Conservation (phyloP, 2,113 vertebrate species). For the Neotoma lepida region DNA sequence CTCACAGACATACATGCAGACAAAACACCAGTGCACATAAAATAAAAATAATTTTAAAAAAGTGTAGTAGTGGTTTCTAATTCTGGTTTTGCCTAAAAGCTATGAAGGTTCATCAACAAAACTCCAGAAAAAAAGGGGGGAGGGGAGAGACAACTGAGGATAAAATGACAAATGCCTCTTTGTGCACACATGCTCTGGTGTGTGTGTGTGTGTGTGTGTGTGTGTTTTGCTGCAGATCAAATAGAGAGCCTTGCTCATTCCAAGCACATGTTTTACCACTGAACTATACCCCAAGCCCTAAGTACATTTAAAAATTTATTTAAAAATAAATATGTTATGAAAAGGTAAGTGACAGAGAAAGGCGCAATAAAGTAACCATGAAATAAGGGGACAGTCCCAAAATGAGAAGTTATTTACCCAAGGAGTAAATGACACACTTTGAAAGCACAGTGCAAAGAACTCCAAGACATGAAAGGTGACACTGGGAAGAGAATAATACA, state of each 20-base stretch:
- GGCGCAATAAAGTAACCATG: not conserved
- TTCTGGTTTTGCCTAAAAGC: not conserved
- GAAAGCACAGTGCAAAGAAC: not conserved
- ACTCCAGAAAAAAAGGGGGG: not conserved
- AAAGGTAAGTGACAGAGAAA: slow-evolving; percentile 4
- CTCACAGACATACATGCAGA: too few relatives aligned
- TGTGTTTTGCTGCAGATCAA: not conserved
- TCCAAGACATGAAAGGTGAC: not conserved
- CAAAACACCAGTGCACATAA: too few relatives aligned
- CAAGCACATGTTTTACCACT: not conserved
- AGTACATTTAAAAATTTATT: slow-evolving; percentile 28
- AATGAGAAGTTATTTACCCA: not conserved
- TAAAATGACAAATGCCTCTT: not conserved
- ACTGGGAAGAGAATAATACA: not conserved
- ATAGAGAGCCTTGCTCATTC: too few relatives aligned
- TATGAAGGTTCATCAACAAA: not conserved
- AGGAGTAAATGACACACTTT: not conserved
- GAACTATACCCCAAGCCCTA: not conserved
- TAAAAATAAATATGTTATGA: slow-evolving; percentile 15
- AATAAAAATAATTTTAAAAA: not conserved
- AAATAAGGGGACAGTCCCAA: not conserved
- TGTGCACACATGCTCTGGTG: too few relatives aligned
- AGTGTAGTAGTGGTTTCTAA: not conserved
- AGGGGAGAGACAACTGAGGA: not conserved
- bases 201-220: not conserved